These are phyloP conservation scores for Cyphomyrus plagiostoma DNA, from an alignment of 2,113 vertebrate genomes.

Conservation along the genomic window DNA sequence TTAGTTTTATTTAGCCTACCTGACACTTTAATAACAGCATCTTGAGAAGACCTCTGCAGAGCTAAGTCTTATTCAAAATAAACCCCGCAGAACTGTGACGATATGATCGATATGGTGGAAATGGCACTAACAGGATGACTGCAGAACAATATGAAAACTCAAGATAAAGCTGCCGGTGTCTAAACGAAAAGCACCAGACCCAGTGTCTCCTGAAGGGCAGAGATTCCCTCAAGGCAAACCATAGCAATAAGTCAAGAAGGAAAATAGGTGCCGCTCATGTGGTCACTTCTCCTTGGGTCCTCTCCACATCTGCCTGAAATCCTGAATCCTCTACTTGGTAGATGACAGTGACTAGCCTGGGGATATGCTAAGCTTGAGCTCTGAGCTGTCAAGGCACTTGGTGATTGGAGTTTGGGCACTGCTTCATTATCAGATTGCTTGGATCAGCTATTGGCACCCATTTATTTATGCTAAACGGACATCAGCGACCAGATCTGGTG, in stretches of 20 bases:
- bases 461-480: background rate
- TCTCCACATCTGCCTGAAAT: background rate
- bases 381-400: constrained; percentile 47
- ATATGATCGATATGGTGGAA: background rate
- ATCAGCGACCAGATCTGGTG: constrained; percentile 23
- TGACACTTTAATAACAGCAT: background rate
- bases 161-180: background rate
- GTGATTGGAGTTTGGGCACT: constrained; percentile 30
- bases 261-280: background rate
- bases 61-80: background rate
- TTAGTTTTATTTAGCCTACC: background rate
- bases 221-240: background rate
- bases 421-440: constrained; percentile 54
- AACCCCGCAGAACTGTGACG: background rate
- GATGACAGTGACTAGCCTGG: constrained; percentile 52
- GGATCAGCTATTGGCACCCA: constrained; percentile 27
- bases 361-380: constrained; percentile 52
- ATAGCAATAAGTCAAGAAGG: background rate
- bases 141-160: background rate
- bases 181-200: background rate
- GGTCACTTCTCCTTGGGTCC: background rate
- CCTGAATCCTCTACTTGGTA: constrained; percentile 28
- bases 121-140: background rate
- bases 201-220: background rate
- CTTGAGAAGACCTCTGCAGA: background rate